A percentile compares a stretch with the other conserved stretches of the same genome.
Conservation (phyloP, 2,113 vertebrate species). For the Telmatochromis bifrenatus region DNA sequence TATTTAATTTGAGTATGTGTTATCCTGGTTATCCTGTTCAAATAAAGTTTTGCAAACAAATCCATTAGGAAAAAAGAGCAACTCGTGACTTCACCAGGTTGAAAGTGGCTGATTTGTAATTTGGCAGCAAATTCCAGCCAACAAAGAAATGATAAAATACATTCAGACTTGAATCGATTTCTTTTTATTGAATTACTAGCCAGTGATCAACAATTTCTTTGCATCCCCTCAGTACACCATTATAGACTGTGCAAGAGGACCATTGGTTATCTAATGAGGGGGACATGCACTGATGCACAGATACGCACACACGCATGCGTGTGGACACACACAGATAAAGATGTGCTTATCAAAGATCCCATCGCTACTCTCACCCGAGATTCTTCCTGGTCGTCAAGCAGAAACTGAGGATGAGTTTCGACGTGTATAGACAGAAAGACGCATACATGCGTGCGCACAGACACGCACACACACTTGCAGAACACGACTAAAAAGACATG, state of each 20-base stretch:
- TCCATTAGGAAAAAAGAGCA: neutral
- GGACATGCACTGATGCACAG: conserved; percentile 58
- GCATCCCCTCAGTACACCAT: conserved; percentile 17
- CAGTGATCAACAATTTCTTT: conserved; percentile 29
- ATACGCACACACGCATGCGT: neutral
- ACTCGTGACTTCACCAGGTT: neutral
- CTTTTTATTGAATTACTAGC: conserved; percentile 63
- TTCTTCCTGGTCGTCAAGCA: conserved; percentile 3
- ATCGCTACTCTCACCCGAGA: neutral
- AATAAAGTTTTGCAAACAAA: conserved; percentile 26
- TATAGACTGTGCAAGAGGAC: conserved; percentile 16
- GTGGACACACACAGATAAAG: neutral
- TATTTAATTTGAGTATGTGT: conserved; percentile 25
- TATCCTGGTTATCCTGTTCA: neutral
- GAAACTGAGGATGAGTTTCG: neutral
- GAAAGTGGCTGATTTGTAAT: neutral
- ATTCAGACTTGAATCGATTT: neutral
- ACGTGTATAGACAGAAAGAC: neutral
- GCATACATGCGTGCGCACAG: neutral
- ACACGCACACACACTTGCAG: conserved; percentile 4
- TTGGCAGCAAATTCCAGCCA: neutral
- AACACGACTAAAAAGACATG: conserved; percentile 6
- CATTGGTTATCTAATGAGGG: conserved; percentile 19
- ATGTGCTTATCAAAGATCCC: conserved; percentile 60
- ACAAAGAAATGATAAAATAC: neutral